Percentiles rank a stretch among this genome's conserved stretches.
phyloP scores from a whole-genome alignment of 1,140 invertebrate species.

The Drosophila neocordata region DNA sequence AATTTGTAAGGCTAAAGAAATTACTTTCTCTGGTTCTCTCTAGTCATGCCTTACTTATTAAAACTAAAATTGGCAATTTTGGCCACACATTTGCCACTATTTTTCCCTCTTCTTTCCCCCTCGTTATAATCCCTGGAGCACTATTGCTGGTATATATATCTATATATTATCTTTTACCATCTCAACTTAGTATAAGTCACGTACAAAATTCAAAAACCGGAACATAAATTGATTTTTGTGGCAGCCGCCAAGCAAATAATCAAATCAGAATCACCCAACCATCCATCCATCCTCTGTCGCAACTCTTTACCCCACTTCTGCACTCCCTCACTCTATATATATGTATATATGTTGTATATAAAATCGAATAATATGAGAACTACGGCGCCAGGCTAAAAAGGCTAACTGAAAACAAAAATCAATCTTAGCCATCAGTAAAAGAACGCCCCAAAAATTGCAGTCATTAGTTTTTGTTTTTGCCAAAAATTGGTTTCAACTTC shows the following conservation, averaged over 20 bases:
- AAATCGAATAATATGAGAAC: constrained; percentile 29
- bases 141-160: neutral
- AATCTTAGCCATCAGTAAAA: constrained; percentile 50
- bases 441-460: constrained; percentile 72
- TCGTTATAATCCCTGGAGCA: neutral
- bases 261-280: constrained; percentile 52
- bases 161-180: constrained; percentile 22
- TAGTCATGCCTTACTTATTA: neutral
- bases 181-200: constrained; percentile 51
- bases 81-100: neutral
- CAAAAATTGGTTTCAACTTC: constrained; percentile 3
- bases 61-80: constrained; percentile 3
- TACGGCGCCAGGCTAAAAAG: constrained; percentile 40
- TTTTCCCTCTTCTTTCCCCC: neutral
- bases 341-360: neutral
- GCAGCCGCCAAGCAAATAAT: constrained; percentile 68
- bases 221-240: constrained; percentile 71
- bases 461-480: constrained; percentile 65
- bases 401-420: constrained; percentile 55
- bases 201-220: constrained; percentile 52
- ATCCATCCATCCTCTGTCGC: constrained; percentile 28
- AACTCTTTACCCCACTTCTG: neutral
- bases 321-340: neutral
- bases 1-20: neutral
- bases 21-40: neutral